Conservation (phyloP, 2,113 vertebrate genomes). For the Spheniscus mendiculus region DNA sequence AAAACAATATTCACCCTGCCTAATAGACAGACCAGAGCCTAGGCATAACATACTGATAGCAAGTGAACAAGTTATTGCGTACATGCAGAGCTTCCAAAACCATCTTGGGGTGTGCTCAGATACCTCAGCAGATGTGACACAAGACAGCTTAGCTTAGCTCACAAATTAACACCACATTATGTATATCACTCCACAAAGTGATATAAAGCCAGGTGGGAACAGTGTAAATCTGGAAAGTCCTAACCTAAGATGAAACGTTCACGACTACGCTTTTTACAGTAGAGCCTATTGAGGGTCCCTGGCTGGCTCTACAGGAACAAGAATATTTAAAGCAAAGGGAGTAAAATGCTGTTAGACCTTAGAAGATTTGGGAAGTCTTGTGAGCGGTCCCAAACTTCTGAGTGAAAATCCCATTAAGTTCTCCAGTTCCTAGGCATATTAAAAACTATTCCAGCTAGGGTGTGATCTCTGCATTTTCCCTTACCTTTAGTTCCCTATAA, state of each 20-base stretch:
- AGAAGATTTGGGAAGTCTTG: not conserved
- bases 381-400: not conserved
- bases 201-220: not conserved
- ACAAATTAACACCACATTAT: not conserved
- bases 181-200: not conserved
- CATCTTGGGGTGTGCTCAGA: not conserved
- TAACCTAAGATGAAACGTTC: not conserved
- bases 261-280: not conserved
- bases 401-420: not conserved
- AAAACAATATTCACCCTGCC: not conserved
- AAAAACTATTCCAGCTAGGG: not conserved
- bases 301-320: not conserved
- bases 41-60: fast-evolving
- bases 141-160: not conserved
- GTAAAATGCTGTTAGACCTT: not conserved
- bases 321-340: not conserved
- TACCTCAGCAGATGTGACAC: not conserved
- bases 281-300: not conserved
- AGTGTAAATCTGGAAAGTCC: not conserved
- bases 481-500: constrained; percentile 70
- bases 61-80: not conserved
- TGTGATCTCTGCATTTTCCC: not conserved
- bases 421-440: not conserved
- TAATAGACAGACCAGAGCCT: not conserved
- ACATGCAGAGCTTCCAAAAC: not conserved